Conservation (phyloP, 1,140 invertebrate genomes). For the Hypsibius dujardini region DNA sequence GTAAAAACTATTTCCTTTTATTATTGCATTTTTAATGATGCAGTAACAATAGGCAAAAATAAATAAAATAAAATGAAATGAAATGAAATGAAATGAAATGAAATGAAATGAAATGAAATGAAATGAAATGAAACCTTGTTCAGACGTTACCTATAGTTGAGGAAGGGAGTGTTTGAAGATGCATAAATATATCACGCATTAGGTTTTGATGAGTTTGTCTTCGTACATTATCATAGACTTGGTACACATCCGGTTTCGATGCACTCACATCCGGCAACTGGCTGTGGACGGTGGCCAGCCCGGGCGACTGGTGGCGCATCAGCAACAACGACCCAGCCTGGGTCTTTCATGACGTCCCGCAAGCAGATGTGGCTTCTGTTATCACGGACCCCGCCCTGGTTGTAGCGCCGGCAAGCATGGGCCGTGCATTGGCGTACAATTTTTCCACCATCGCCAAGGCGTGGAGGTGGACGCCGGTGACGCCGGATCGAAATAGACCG, state of each 20-base stretch:
- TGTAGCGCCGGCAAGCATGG: not conserved
- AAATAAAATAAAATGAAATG: no score
- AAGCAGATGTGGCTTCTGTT: not conserved
- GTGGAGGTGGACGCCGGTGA: not conserved
- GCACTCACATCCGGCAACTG: not conserved
- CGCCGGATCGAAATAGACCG: not conserved
- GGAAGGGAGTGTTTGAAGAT: no score
- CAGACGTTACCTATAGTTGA: no score
- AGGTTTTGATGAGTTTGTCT: constrained; percentile 17
- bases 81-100: no score
- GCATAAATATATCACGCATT: not conserved
- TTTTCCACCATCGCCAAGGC: not conserved
- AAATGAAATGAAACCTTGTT: no score
- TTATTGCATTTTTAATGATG: no score
- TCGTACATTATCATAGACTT: constrained; percentile 32
- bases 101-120: no score
- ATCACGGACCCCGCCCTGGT: not conserved
- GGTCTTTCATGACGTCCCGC: not conserved
- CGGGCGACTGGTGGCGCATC: not conserved
- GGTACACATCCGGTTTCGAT: constrained; percentile 44
- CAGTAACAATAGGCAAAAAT: no score
- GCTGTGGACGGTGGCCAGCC: not conserved
- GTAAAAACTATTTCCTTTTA: no score
- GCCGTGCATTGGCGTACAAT: constrained; percentile 1
- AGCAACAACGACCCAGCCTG: constrained; percentile 12